phyloP scores from a whole-genome alignment of 2,888 invertebrate species.

The Pogonocherus hispidulus region DNA sequence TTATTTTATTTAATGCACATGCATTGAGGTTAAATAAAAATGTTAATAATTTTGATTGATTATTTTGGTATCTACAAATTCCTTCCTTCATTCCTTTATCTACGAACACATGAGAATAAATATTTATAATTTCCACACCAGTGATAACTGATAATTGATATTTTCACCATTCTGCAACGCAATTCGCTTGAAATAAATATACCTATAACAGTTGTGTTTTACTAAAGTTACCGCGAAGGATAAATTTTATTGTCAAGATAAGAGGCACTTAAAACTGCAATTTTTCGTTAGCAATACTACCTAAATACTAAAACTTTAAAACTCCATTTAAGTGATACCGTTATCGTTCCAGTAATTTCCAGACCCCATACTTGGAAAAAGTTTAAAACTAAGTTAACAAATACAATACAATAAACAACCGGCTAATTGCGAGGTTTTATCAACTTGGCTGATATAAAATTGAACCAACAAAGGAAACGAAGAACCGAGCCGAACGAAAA shows the following conservation, averaged over 20 bases:
- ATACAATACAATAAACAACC: slow-evolving; percentile 28
- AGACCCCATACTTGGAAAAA: neutral
- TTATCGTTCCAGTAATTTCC: slow-evolving; percentile 2
- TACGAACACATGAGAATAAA: too few relatives aligned
- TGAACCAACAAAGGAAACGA: slow-evolving; percentile 33
- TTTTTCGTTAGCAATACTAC: neutral
- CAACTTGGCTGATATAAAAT: slow-evolving; percentile 3
- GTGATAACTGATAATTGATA: too few relatives aligned
- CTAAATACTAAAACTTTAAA: slow-evolving; percentile 12
- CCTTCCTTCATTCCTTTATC: too few relatives aligned
- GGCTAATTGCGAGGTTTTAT: slow-evolving; percentile 19
- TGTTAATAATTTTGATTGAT: too few relatives aligned
- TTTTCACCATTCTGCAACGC: too few relatives aligned
- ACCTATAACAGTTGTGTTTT: too few relatives aligned
- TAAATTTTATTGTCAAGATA: neutral
- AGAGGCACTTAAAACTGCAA: neutral
- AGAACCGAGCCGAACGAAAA: slow-evolving; percentile 45
- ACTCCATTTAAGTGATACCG: slow-evolving; percentile 24
- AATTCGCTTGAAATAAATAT: too few relatives aligned
- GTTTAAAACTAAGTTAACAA: slow-evolving; percentile 18
- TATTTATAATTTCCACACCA: too few relatives aligned
- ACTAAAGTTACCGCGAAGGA: neutral
- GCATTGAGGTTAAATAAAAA: too few relatives aligned
- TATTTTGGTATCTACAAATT: too few relatives aligned
- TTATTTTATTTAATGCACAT: too few relatives aligned